phyloP scores from a whole-genome alignment of 2,797 vertebrate genomes.

The Pachyuromys duprasi region DNA sequence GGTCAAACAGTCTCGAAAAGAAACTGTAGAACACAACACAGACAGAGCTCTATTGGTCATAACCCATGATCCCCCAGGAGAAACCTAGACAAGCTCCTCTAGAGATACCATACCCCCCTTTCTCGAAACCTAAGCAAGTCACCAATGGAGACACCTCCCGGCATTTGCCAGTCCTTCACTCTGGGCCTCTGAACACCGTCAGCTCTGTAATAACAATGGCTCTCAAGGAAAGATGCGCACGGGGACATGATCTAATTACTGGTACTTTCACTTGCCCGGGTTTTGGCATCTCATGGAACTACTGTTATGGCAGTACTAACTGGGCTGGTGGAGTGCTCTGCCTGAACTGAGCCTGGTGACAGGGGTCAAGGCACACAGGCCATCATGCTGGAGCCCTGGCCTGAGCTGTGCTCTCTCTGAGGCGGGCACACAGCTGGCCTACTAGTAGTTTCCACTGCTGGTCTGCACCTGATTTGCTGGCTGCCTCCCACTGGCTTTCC shows the following conservation, averaged over 20 bases:
- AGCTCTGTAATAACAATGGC: neutral
- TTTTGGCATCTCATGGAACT: neutral
- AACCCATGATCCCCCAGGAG: neutral
- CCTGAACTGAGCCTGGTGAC: neutral
- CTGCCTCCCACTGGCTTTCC: neutral
- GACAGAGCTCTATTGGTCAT: neutral
- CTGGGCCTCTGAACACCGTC: neutral
- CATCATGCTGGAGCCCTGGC: accelerated
- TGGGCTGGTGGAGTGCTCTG: neutral
- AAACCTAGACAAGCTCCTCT: neutral
- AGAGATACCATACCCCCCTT: neutral
- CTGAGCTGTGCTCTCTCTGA: neutral
- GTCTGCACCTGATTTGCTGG: neutral
- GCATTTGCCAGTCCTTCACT: neutral
- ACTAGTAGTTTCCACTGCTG: accelerated
- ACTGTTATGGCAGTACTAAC: constrained; percentile 16
- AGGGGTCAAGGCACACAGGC: neutral
- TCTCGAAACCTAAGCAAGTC: neutral
- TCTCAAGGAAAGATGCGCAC: constrained; percentile 2
- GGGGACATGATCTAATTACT: constrained; percentile 44
- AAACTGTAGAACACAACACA: neutral
- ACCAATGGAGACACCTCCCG: neutral
- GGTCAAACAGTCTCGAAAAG: constrained; percentile 2
- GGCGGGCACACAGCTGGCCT: accelerated
- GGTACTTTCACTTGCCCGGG: constrained; percentile 26